Percentiles rank a stretch among this genome's conserved stretches.
phyloP scores from a whole-genome alignment of 2,797 vertebrate genomes.

The Acanthurus tractus region DNA sequence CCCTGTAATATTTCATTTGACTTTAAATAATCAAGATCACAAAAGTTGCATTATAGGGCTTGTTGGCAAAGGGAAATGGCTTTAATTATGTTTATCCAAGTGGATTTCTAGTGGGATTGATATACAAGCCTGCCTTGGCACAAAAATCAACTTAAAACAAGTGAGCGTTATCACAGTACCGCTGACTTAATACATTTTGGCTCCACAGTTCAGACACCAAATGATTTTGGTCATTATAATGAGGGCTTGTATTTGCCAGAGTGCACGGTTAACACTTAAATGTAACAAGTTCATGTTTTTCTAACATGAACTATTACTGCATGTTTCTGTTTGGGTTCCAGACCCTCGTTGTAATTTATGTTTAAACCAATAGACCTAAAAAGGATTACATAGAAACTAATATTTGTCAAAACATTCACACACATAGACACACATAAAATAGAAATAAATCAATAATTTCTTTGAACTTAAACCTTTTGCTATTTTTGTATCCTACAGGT shows the following conservation, averaged over 20 bases:
- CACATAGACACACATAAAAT: conserved; percentile 7
- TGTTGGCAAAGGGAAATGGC: conserved; percentile 19
- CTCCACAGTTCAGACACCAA: conserved; percentile 63
- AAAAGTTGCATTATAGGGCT: not conserved
- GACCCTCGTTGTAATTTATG: conserved; percentile 56
- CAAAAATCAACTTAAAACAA: conserved; percentile 55
- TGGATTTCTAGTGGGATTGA: conserved; percentile 26
- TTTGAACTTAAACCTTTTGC: conserved; percentile 21
- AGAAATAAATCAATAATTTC: conserved; percentile 25
- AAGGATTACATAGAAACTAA: conserved; percentile 22
- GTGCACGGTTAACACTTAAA: conserved; percentile 75
- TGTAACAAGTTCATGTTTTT: conserved; percentile 78
- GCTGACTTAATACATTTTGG: conserved; percentile 67
- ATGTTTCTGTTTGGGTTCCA: conserved; percentile 48
- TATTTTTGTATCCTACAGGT: conserved; percentile 23
- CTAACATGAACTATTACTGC: conserved; percentile 62
- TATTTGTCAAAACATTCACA: conserved; percentile 26
- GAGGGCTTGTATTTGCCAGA: conserved; percentile 68
- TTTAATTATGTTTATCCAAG: conserved; percentile 41
- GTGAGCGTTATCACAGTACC: conserved; percentile 52
- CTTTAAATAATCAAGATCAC: conserved; percentile 17
- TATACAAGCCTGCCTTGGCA: conserved; percentile 36
- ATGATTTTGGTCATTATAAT: conserved; percentile 75
- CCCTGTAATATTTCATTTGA: conserved; percentile 23
- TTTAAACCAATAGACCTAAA: conserved; percentile 50